These are phyloP conservation scores for Cossypha niveicapilla DNA, from an alignment of 2,797 vertebrate species.

Conservation along the genomic window DNA sequence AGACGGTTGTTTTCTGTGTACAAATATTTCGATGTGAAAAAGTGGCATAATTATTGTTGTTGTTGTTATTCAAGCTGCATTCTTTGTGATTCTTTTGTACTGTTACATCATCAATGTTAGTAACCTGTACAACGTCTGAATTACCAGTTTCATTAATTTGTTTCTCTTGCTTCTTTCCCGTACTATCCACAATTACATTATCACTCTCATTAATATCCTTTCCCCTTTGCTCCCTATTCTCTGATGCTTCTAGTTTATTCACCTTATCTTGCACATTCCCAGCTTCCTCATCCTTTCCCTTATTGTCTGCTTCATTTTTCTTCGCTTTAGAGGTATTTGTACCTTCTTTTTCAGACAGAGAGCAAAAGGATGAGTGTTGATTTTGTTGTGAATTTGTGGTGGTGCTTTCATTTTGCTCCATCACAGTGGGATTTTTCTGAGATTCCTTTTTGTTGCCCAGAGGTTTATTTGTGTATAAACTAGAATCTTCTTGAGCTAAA, in stretches of 20 bases:
- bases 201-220: slow-evolving; percentile 37
- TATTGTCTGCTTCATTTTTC: slow-evolving; percentile 35
- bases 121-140: slow-evolving; percentile 75
- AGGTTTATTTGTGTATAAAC: not conserved
- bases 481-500: slow-evolving; percentile 57
- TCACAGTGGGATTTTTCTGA: slow-evolving; percentile 69
- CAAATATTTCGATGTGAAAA: slow-evolving; percentile 6
- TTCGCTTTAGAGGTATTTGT: slow-evolving; percentile 39
- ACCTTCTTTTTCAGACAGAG: slow-evolving; percentile 52
- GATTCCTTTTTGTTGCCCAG: slow-evolving; percentile 49
- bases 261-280: slow-evolving; percentile 18
- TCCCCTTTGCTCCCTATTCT: slow-evolving; percentile 66
- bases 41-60: slow-evolving; percentile 50
- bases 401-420: slow-evolving; percentile 35
- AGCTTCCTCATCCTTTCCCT: slow-evolving; percentile 45
- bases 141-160: slow-evolving; percentile 3
- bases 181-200: slow-evolving; percentile 34
- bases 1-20: slow-evolving; percentile 31
- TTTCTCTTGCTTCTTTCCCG: slow-evolving; percentile 54
- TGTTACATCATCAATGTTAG: slow-evolving; percentile 74
- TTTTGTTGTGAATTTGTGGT: slow-evolving; percentile 15
- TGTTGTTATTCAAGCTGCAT: slow-evolving; percentile 82
- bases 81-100: slow-evolving; percentile 61
- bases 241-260: slow-evolving; percentile 38
- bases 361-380: not conserved